Evolutionary conservation across 2,888 invertebrate species (phyloP).

Genomic region (Nysson spinosus): DNA sequence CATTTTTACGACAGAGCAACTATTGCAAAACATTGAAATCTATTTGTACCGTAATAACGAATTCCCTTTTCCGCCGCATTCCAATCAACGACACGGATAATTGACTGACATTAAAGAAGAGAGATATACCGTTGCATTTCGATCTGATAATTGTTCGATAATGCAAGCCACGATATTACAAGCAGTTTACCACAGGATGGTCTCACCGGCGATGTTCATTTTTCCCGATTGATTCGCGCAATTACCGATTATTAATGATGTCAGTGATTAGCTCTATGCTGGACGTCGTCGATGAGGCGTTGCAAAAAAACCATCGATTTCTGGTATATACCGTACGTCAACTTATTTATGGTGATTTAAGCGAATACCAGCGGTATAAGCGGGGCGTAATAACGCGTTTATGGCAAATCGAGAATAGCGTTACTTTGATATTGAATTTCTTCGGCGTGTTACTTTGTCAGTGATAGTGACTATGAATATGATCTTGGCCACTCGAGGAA

Average conservation of each 20-base stretch:
- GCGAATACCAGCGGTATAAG: constrained; percentile 21
- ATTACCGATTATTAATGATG: constrained; percentile 60
- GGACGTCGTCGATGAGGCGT: constrained; percentile 3
- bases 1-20: too few species aligned
- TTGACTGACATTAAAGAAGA: constrained; percentile 20
- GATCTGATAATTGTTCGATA: constrained; percentile 20
- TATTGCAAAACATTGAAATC: background rate
- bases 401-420: constrained; percentile 37
- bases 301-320: constrained; percentile 13
- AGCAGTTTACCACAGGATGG: constrained; percentile 19
- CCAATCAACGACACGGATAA: constrained; percentile 21
- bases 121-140: constrained; percentile 11
- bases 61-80: constrained; percentile 5
- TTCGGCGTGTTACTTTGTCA: constrained; percentile 52
- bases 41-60: background rate
- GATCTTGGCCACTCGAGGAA: constrained; percentile 19
- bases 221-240: constrained; percentile 55
- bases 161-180: constrained; percentile 9
- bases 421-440: constrained; percentile 51
- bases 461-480: constrained; percentile 36
- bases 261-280: constrained; percentile 45
- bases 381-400: constrained; percentile 46
- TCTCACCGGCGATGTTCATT: constrained; percentile 45
- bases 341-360: constrained; percentile 43
- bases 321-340: constrained; percentile 22